A percentile compares a stretch with the other conserved stretches of the same genome.
These are phyloP conservation scores for Tethya wilhelma DNA, from an alignment of 37 sponge, comb jelly and placozoan genomes.

Conservation along the genomic window DNA sequence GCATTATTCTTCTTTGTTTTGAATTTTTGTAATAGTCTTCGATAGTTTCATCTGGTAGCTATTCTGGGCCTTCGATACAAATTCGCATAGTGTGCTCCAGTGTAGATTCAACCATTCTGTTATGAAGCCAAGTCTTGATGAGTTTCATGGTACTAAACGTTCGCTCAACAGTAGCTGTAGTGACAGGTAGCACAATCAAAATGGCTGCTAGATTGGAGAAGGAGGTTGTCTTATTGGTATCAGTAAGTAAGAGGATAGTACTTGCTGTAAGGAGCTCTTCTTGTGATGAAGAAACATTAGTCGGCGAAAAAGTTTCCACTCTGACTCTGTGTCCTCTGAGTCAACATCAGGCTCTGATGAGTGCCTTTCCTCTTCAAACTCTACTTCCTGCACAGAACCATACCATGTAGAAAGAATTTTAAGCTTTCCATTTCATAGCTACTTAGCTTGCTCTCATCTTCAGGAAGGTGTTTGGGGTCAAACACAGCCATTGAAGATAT, in stretches of 20 bases:
- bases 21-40: background rate
- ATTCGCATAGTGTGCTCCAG: constrained; percentile 25
- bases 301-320: constrained; percentile 40
- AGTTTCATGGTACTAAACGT: constrained; percentile 27
- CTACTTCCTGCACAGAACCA: constrained; percentile 13
- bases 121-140: constrained; percentile 4
- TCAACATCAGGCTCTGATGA: constrained; percentile 32
- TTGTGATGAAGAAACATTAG: constrained; percentile 9
- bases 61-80: constrained; percentile 12
- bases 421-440: constrained; percentile 33
- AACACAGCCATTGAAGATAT: constrained; percentile 51
- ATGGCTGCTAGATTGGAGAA: no score
- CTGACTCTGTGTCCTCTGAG: constrained; percentile 30
- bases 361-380: constrained; percentile 5
- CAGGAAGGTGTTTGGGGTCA: constrained; percentile 49
- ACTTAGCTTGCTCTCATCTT: constrained; percentile 1
- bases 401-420: constrained; percentile 14
- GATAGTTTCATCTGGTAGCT: constrained; percentile 3
- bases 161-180: constrained; percentile 20
- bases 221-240: no score
- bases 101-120: constrained; percentile 25
- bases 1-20: background rate
- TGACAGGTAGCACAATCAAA: constrained; percentile 24
- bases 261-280: no score
- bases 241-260: no score